Evolutionary conservation across 2,888 invertebrate genomes (phyloP).

Genomic region (Syrista parreyssii): DNA sequence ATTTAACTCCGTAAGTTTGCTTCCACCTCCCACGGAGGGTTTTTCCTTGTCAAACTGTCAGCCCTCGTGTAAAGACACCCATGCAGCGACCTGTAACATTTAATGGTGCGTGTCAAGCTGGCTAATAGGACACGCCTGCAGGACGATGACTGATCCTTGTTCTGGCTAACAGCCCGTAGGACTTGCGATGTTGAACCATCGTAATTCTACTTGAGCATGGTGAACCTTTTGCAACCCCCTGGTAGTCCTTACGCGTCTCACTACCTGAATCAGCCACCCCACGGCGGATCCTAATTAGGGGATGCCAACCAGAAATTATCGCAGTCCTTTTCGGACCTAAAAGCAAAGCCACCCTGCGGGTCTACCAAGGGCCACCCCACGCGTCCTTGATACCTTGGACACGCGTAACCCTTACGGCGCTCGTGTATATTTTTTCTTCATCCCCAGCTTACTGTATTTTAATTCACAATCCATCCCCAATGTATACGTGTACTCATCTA

Average conservation of each 20-base stretch:
- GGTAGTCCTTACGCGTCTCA: neutral
- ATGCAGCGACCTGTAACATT: conserved; percentile 23
- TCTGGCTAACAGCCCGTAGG: conserved; percentile 24
- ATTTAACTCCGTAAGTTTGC: neutral
- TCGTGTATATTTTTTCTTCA: neutral
- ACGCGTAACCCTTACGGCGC: neutral
- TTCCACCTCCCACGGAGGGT: neutral
- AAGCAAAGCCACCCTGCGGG: neutral
- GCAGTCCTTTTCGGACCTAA: neutral
- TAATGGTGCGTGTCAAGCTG: conserved; percentile 29
- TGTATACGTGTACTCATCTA: neutral
- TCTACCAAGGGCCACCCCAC: neutral
- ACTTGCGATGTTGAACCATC: conserved; percentile 5
- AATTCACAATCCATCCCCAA: neutral
- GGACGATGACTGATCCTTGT: conserved; percentile 29
- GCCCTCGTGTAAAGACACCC: neutral
- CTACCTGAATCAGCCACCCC: neutral
- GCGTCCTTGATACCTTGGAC: neutral
- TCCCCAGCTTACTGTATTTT: neutral
- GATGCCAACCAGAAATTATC: neutral
- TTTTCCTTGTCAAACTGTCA: neutral
- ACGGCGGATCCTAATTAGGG: conserved; percentile 1
- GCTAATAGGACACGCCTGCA: conserved; percentile 29
- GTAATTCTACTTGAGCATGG: neutral
- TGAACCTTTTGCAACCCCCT: neutral